These are phyloP conservation scores for Philaethria dido DNA, from an alignment of 2,888 invertebrate species.

Conservation along the genomic window DNA sequence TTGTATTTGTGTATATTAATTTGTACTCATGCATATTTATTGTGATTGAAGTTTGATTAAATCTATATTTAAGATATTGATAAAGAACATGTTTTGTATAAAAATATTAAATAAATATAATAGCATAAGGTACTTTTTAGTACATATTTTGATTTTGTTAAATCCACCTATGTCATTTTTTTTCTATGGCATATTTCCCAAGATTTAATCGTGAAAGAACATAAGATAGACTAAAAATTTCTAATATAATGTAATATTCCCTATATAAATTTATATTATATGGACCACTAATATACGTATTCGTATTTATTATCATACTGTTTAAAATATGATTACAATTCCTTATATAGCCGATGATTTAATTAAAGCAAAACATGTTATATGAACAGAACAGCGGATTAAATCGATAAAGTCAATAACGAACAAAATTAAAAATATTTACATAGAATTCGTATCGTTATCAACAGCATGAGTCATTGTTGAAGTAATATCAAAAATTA, in stretches of 20 bases:
- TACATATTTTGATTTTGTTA: too few species aligned
- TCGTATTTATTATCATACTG: neutral
- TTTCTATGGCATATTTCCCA: too few species aligned
- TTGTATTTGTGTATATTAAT: neutral
- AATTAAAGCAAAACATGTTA: neutral
- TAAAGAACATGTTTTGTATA: too few species aligned
- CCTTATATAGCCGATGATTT: slow-evolving; percentile 11
- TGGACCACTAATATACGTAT: neutral
- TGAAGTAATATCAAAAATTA: neutral
- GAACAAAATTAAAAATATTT: slow-evolving; percentile 6
- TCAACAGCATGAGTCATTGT: slow-evolving; percentile 7
- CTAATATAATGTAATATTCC: too few species aligned
- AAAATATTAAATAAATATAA: too few species aligned
- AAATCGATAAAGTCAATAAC: slow-evolving; percentile 5
- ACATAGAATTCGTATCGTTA: neutral
- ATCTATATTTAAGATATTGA: too few species aligned
- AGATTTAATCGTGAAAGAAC: too few species aligned
- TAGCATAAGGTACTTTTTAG: too few species aligned
- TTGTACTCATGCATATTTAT: neutral
- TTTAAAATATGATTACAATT: slow-evolving; percentile 1
- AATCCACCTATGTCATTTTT: too few species aligned
- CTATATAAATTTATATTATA: too few species aligned
- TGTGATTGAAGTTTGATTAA: neutral
- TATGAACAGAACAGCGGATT: neutral
- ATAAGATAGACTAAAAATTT: too few species aligned